Evolutionary conservation across 2,888 invertebrate species (phyloP).

Genomic region (Scaptomyza tumidula): DNA sequence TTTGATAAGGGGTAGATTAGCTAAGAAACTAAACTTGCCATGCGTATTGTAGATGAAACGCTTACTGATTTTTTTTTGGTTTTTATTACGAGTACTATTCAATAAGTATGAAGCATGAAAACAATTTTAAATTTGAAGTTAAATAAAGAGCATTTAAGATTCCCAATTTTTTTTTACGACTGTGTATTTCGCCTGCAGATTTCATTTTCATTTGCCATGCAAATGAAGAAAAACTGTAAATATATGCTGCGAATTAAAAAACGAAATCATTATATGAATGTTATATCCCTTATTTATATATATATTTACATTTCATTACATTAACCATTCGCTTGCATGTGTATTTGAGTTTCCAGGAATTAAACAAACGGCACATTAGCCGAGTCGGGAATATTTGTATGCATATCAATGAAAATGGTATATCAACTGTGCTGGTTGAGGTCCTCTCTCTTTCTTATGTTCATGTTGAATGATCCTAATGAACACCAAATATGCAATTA

Average conservation of each 20-base stretch:
- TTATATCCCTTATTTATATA: conserved; percentile 49
- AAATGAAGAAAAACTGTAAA: conserved; percentile 46
- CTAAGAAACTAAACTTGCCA: conserved; percentile 1
- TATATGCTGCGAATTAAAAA: conserved; percentile 8
- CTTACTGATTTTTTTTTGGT: too few species aligned
- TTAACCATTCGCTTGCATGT: conserved; percentile 32
- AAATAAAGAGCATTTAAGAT: conserved; percentile 17
- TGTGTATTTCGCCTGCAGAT: conserved; percentile 24
- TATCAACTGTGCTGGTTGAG: conserved; percentile 5
- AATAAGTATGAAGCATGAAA: too few species aligned
- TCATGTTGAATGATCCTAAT: conserved; percentile 64
- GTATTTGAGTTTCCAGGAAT: conserved; percentile 35
- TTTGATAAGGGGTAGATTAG: conserved; percentile 14
- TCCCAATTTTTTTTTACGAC: conserved; percentile 7
- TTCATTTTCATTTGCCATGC: conserved; percentile 50
- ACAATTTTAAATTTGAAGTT: too few species aligned
- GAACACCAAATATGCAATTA: conserved; percentile 80
- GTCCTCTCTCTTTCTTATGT: conserved; percentile 18
- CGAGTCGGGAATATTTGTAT: neutral
- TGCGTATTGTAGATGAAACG: too few species aligned
- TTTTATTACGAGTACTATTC: too few species aligned
- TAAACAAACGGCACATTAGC: conserved; percentile 45
- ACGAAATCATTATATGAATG: conserved; percentile 3
- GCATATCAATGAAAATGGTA: neutral
- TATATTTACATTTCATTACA: conserved; percentile 60